Evolutionary conservation across 1,140 invertebrate species (phyloP).

Genomic region (Parasteatoda tepidariorum): DNA sequence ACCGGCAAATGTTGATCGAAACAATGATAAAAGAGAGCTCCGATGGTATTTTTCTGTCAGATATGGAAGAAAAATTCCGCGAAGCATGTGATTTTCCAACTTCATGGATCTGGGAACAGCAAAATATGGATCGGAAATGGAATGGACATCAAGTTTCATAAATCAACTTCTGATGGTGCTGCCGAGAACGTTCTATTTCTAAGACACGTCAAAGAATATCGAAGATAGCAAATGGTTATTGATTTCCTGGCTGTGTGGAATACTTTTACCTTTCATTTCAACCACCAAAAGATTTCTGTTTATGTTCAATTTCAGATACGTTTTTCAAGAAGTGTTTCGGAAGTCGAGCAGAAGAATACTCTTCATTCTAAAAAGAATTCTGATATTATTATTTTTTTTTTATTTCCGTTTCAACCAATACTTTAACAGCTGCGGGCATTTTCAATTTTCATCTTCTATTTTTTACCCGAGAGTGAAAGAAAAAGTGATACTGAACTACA

Average conservation of each 20-base stretch:
- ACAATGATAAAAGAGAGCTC: too few relatives aligned
- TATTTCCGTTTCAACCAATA: not conserved
- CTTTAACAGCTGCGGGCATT: not conserved
- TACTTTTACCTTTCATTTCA: not conserved
- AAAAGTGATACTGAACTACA: too few relatives aligned
- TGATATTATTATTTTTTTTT: not conserved
- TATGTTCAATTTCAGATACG: constrained; percentile 19
- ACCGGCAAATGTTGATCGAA: too few relatives aligned
- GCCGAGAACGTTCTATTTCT: not conserved
- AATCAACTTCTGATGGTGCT: constrained; percentile 2
- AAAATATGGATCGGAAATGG: constrained; percentile 10
- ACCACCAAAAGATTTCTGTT: not conserved
- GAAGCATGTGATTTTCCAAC: not conserved
- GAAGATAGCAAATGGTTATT: constrained; percentile 1
- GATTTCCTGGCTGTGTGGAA: not conserved
- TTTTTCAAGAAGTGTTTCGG: not conserved
- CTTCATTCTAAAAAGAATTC: too few relatives aligned
- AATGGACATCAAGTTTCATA: not conserved
- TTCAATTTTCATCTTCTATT: too few relatives aligned
- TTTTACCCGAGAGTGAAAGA: too few relatives aligned
- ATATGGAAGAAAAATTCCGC: too few relatives aligned
- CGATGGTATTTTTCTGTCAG: too few relatives aligned
- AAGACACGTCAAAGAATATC: constrained; percentile 3
- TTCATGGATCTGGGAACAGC: not conserved
- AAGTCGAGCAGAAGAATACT: not conserved